Evolutionary conservation across 1,140 invertebrate species (phyloP), one percentile per base, ranked within the genome.

Genomic region (Diplogasteroides magnus): DNA sequence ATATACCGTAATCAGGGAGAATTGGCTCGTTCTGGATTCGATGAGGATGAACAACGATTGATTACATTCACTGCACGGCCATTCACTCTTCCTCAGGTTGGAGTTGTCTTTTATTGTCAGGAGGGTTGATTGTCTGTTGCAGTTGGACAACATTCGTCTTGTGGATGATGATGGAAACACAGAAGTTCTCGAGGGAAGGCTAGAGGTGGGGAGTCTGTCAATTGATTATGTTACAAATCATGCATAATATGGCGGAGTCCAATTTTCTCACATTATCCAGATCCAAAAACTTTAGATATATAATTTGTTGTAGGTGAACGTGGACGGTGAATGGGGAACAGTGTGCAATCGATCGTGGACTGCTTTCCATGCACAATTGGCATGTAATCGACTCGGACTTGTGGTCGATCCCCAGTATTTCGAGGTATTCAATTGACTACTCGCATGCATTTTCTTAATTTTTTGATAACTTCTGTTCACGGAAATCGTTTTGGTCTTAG

Each of bases 341-440:
- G 91, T 99, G 2, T 99, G 96, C 80, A 92, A 93, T 85, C 91
- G 97, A 82, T 90, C 90, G 29, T 99, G 95, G 93, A 94, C 89
- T 60, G 89, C 92, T n/a, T 86, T 89, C 59, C 90, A 93, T 77
- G 93, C 96, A 1, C 90, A 92, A 0, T 83, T 98, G 26, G 94
- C 92, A 0, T 98, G 96, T 82, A 91, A 96, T 85, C 94, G 97
- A 84, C 83, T 99, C 67, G 96, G 96, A 0, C 86, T 93, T 61
- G 91, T 91, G 0, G 86, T 97, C 3, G 93, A 98, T 84, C 92
- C 93, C 1, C 87, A 91, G 67, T 92, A 96, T 84, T 97, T 94
- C 91, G 88, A 89, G 37, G 37, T 48, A 19, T 11, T 6, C 6
- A 48, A 6, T 6, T 6, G 37, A 6, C 37, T n/a, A n/a, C n/a